Evolutionary conservation across 2,113 vertebrate species (phyloP).

Genomic region (Gobio gobio): DNA sequence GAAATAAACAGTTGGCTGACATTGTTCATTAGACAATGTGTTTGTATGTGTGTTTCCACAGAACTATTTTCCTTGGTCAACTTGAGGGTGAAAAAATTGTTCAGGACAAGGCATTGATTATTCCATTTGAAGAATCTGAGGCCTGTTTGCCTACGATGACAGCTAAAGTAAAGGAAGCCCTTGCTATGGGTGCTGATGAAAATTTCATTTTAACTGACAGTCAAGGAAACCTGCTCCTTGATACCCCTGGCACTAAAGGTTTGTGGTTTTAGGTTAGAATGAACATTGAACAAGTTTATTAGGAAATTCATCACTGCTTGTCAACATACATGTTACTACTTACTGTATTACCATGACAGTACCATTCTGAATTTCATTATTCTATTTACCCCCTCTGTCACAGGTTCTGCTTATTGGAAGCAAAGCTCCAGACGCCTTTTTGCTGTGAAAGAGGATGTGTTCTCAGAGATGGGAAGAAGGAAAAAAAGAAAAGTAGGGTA

Average conservation of each 20-base stretch:
- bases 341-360: too few relatives aligned
- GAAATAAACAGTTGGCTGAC: too few relatives aligned
- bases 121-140: neutral
- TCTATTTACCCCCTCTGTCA: too few relatives aligned
- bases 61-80: neutral
- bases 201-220: neutral
- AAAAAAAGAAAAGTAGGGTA: neutral
- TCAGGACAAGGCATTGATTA: constrained; percentile 11
- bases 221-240: neutral
- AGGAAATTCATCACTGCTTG: too few relatives aligned
- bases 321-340: too few relatives aligned
- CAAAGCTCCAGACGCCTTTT: neutral
- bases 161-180: neutral
- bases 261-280: neutral
- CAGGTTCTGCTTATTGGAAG: neutral
- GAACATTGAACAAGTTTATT: too few relatives aligned
- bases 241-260: constrained; percentile 10
- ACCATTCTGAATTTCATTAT: too few relatives aligned
- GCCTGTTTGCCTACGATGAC: neutral
- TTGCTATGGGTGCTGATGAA: neutral
- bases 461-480: neutral
- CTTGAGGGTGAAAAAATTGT: neutral
- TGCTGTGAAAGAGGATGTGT: neutral
- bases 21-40: too few relatives aligned
- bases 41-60: neutral